Base-by-base conservation (phyloP, 92 coral and sea anemone genomes). In the Porites evermanni region DNA sequence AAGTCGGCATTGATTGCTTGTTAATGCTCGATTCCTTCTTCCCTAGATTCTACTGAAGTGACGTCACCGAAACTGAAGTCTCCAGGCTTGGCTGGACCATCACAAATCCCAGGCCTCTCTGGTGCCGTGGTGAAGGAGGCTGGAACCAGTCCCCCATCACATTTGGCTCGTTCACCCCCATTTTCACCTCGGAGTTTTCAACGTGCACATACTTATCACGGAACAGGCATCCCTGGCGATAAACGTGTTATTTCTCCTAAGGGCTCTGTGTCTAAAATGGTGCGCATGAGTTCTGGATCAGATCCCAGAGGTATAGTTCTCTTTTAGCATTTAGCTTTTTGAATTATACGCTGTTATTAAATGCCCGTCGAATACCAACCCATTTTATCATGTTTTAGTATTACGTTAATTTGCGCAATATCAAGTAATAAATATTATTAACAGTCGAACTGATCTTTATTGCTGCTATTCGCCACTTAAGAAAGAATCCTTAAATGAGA, bases 151-250 rank as follows among this genome's bases (percentile, higher is more conserved):
- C 71, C 88, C 8, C 61, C 88, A 11, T 84, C 91, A 53, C 68
- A 84, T n/a, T 54, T 80, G 69, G 66, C 47, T 51, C 84, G 84
- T 73, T 91, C 93, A 23, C 90, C 88, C 26, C 82, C 93, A 82
- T 85, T 87, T 32, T 91, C 91, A 20, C 90, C 90, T 59, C 88
- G 87, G 29, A 60, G 72, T 14, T 17, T 73, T n/a, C 88, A 84
- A 53, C 84, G 79, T 14, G 72, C 47, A n/a, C 84, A 58, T 56
- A 50, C 79, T 14, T 71, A 69, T 3, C 78, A 56, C 29, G 64
- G 64, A 13, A 17, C 79, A 50, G 90, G 78, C 52, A 13, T 20
- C 54, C 67, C 85, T n/a, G 71, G 86, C 53, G 79, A 79, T 51
- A 85, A 85, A 63, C 84, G 82, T 18, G 16, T 69, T 19, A 76